Conservation (phyloP, 2,888 invertebrate genomes). For the Eudasyphora cyanicolor region DNA sequence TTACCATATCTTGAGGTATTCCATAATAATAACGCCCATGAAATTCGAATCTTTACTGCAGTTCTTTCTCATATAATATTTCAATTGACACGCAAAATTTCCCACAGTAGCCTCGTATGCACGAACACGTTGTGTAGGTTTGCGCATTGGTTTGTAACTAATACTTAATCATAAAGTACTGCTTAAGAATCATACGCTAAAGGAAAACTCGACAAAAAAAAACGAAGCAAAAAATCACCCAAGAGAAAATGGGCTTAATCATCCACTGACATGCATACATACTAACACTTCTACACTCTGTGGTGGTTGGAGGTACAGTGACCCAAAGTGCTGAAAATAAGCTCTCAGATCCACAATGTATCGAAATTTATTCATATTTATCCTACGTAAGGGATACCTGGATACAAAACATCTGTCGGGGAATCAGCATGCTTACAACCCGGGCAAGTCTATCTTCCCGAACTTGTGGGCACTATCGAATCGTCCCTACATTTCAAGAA, state of each 20-base stretch:
- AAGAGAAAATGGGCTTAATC: slow-evolving; percentile 11
- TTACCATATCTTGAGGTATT: too few species aligned
- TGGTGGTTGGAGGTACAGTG: not conserved
- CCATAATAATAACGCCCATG: not conserved
- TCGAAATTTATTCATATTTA: too few species aligned
- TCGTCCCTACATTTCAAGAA: too few species aligned
- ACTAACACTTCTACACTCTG: not conserved
- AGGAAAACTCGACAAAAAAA: slow-evolving; percentile 1
- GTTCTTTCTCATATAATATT: too few species aligned
- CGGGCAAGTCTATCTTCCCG: too few species aligned
- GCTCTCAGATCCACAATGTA: too few species aligned
- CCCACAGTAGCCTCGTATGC: not conserved
- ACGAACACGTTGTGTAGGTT: slow-evolving; percentile 6
- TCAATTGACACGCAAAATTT: not conserved
- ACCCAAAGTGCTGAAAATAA: not conserved
- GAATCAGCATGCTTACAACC: too few species aligned
- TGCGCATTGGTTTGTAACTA: slow-evolving; percentile 11
- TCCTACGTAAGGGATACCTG: too few species aligned
- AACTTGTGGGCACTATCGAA: too few species aligned
- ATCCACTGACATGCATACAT: slow-evolving; percentile 7
- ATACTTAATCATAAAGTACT: slow-evolving; percentile 33
- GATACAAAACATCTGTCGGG: too few species aligned
- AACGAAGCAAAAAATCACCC: not conserved
- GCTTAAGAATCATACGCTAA: slow-evolving; percentile 18
- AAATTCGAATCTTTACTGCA: not conserved